phyloP scores from a whole-genome alignment of 2,888 invertebrate species.

The Dryobotodes eremita region DNA sequence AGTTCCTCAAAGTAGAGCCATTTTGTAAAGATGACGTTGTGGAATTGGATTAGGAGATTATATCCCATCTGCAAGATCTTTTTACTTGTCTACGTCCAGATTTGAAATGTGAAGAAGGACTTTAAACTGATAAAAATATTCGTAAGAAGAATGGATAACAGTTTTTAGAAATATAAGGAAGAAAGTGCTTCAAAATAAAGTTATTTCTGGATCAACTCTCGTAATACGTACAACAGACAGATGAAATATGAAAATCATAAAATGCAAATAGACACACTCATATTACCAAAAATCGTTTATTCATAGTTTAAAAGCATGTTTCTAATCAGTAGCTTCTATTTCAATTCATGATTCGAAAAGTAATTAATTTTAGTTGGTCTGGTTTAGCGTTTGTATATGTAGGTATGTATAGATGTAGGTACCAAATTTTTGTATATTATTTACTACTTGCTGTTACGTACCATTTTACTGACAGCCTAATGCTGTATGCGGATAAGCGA shows the following conservation, averaged over 20 bases:
- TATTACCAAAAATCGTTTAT: constrained; percentile 8
- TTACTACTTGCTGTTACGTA: not conserved
- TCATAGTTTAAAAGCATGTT: constrained; percentile 27
- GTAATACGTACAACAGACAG: not conserved
- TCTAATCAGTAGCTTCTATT: constrained; percentile 14
- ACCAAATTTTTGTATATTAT: not conserved
- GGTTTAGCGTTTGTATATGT: not conserved
- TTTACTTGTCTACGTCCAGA: constrained; percentile 46
- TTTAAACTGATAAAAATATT: constrained; percentile 28
- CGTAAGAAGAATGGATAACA: not conserved
- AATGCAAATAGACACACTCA: not conserved
- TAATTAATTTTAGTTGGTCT: constrained; percentile 7
- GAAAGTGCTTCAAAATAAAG: not conserved
- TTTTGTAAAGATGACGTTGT: constrained; percentile 53
- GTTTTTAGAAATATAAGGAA: not conserved
- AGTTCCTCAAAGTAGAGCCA: constrained; percentile 38
- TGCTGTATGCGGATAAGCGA: not conserved
- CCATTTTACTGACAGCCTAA: not conserved
- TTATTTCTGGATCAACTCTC: not conserved
- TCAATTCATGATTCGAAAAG: constrained; percentile 4
- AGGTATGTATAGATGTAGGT: not conserved
- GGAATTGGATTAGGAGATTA: constrained; percentile 58
- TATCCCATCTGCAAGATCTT: constrained; percentile 48
- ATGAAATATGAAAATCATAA: not conserved
- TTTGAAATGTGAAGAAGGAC: constrained; percentile 34